These are phyloP conservation scores for Myotis findleyi DNA, from an alignment of 2,797 vertebrate species.

Conservation along the genomic window DNA sequence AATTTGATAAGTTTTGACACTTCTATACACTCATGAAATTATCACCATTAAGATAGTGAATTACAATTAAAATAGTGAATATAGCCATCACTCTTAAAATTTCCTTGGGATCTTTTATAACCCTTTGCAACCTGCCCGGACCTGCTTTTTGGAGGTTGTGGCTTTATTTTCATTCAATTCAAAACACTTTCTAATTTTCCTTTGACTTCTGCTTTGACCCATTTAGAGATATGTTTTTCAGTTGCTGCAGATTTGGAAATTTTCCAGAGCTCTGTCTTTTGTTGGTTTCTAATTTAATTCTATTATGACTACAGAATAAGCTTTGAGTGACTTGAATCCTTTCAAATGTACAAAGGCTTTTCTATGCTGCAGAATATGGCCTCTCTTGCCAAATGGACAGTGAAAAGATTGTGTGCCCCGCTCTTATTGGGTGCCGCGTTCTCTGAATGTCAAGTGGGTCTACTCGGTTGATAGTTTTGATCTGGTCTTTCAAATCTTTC, in stretches of 20 bases:
- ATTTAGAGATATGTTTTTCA: not conserved
- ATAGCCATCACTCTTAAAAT: not conserved
- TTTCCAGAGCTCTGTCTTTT: constrained; percentile 31
- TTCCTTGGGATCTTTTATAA: too few relatives aligned
- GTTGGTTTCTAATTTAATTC: constrained; percentile 36
- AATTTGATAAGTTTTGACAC: not conserved
- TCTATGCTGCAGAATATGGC: not conserved
- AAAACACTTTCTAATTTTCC: too few relatives aligned
- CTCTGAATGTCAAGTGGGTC: not conserved
- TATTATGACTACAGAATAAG: not conserved
- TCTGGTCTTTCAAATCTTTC: not conserved
- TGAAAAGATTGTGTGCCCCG: not conserved
- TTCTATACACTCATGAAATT: not conserved
- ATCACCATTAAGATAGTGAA: not conserved
- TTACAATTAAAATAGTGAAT: not conserved
- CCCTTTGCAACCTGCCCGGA: too few relatives aligned
- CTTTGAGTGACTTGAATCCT: not conserved
- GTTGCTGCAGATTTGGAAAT: constrained; percentile 5
- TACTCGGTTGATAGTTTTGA: not conserved
- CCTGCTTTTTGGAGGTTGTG: too few relatives aligned
- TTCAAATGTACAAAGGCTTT: not conserved
- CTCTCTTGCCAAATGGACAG: not conserved
- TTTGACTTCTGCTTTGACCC: too few relatives aligned
- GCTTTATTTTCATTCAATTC: too few relatives aligned
- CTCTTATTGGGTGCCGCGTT: not conserved